phyloP scores from a whole-genome alignment of 2,888 invertebrate species.

The Cynaeus angustus region DNA sequence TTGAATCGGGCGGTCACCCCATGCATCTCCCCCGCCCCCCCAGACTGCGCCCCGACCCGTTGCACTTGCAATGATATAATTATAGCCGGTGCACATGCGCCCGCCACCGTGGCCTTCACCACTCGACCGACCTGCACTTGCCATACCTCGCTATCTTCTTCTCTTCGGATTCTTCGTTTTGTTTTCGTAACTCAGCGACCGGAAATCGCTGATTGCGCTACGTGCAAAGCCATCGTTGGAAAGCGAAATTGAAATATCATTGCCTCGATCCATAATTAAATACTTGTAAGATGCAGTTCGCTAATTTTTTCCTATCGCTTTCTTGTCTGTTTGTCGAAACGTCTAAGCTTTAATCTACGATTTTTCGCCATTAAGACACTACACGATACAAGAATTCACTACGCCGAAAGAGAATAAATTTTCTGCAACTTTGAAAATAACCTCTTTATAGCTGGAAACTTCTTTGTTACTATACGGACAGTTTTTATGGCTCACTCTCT shows the following conservation, averaged over 20 bases:
- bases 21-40: slow-evolving; percentile 54
- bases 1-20: slow-evolving; percentile 66
- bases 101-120: slow-evolving; percentile 59
- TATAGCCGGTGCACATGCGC: slow-evolving; percentile 65
- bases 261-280: slow-evolving; percentile 27
- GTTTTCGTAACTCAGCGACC: slow-evolving; percentile 55
- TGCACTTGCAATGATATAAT: slow-evolving; percentile 67
- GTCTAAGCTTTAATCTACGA: too few relatives aligned
- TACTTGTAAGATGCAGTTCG: too few relatives aligned
- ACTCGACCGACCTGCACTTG: slow-evolving; percentile 58
- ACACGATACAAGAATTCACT: slow-evolving; percentile 15
- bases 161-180: slow-evolving; percentile 37
- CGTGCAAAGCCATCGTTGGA: slow-evolving; percentile 23
- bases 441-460: not conserved
- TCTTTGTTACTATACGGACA: slow-evolving; percentile 6
- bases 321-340: too few relatives aligned
- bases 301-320: too few relatives aligned
- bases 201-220: slow-evolving; percentile 60
- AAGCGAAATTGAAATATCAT: slow-evolving; percentile 47
- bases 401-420: slow-evolving; percentile 19
- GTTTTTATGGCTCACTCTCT: slow-evolving; percentile 8
- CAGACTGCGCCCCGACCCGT: slow-evolving; percentile 54
- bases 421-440: slow-evolving; percentile 21
- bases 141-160: slow-evolving; percentile 50
- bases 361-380: too few relatives aligned